phyloP scores from a whole-genome alignment of 2,888 invertebrate species.

The Campaea margaritaria region DNA sequence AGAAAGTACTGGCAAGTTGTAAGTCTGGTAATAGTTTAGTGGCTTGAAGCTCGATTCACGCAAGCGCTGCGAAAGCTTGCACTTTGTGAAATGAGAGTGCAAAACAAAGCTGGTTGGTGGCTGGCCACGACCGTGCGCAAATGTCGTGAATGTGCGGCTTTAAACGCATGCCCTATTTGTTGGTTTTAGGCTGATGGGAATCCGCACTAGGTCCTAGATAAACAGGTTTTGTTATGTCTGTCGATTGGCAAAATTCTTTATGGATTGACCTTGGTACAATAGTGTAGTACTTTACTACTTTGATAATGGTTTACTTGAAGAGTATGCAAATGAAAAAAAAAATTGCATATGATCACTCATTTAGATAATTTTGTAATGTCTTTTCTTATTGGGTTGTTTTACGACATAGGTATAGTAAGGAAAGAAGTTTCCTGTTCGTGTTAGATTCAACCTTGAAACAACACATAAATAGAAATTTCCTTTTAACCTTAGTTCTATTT shows the following conservation, averaged over 20 bases:
- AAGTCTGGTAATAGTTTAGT: slow-evolving; percentile 60
- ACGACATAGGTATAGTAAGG: too few relatives aligned
- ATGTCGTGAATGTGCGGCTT: slow-evolving; percentile 61
- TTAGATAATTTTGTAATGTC: too few relatives aligned
- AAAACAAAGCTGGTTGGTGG: slow-evolving; percentile 60
- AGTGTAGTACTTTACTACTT: too few relatives aligned
- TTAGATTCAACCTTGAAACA: too few relatives aligned
- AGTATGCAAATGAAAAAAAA: too few relatives aligned
- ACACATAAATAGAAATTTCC: too few relatives aligned
- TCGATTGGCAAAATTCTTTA: slow-evolving; percentile 19
- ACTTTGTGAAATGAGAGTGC: slow-evolving; percentile 76
- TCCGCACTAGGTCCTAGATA: slow-evolving; percentile 52
- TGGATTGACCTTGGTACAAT: not conserved
- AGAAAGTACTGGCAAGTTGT: slow-evolving; percentile 40
- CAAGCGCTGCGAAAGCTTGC: slow-evolving; percentile 72
- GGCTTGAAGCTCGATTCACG: slow-evolving; percentile 65
- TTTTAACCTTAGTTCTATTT: too few relatives aligned
- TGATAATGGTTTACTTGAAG: too few relatives aligned
- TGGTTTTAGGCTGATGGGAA: slow-evolving; percentile 49
- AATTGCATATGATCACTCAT: too few relatives aligned
- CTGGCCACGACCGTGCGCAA: slow-evolving; percentile 55
- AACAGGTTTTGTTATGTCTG: slow-evolving; percentile 48
- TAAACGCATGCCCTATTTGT: slow-evolving; percentile 43
- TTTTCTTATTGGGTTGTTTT: too few relatives aligned
- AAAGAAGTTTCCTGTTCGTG: too few relatives aligned